Conservation (phyloP, 2,113 vertebrate species). For the Chlamydotis undulata region DNA sequence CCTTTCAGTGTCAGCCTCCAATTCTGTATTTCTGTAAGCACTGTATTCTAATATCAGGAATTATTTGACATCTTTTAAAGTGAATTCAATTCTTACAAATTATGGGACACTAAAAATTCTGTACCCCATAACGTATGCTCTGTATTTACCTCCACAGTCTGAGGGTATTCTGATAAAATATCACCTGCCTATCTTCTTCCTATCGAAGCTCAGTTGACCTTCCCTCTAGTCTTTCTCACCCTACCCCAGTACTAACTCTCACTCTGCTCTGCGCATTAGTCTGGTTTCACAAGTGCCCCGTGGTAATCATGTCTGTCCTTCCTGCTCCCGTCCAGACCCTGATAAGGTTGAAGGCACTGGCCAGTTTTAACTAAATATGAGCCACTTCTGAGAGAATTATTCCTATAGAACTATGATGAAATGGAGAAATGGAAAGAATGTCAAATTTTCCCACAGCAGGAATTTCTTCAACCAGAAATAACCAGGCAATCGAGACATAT, state of each 20-base stretch:
- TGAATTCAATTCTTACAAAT: not conserved
- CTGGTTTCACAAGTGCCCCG: not conserved
- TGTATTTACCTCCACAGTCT: not conserved
- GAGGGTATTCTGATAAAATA: not conserved
- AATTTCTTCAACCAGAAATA: not conserved
- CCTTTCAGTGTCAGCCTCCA: not conserved
- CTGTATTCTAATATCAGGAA: not conserved
- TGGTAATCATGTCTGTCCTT: not conserved
- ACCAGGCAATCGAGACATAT: rapidly evolving
- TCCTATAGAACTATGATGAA: not conserved
- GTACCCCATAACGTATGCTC: not conserved
- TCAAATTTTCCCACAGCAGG: not conserved
- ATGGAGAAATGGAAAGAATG: not conserved
- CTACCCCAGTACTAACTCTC: not conserved
- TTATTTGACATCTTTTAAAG: not conserved
- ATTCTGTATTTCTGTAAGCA: not conserved
- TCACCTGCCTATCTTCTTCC: not conserved
- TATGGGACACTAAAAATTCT: not conserved
- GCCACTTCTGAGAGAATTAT: not conserved
- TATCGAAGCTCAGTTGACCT: not conserved
- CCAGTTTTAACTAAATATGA: not conserved
- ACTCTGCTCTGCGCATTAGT: not conserved
- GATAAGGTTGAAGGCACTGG: not conserved
- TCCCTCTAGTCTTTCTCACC: not conserved
- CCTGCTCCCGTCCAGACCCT: not conserved